Percentiles rank a stretch among this genome's conserved stretches.
Evolutionary conservation across 2,888 invertebrate species (phyloP).

Genomic region (Cancer borealis): DNA sequence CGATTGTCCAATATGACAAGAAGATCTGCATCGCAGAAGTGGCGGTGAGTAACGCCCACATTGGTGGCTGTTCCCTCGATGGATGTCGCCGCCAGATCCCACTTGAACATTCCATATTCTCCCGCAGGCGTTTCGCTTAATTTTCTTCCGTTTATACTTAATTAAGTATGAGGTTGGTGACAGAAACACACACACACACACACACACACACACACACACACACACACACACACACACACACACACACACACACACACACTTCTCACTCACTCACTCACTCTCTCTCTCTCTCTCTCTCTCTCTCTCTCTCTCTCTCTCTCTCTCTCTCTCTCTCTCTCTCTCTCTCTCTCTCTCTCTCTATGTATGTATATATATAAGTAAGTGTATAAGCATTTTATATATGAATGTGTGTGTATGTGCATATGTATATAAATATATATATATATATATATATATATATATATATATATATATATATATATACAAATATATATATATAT

Average conservation of each 20-base stretch:
- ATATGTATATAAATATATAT: too few relatives aligned
- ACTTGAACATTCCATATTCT: not conserved
- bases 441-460: too few relatives aligned
- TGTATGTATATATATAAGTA: too few relatives aligned
- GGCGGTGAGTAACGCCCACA: not conserved
- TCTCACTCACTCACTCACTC: too few relatives aligned
- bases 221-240: not conserved
- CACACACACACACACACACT: not conserved
- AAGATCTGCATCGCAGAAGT: slow-evolving; percentile 54
- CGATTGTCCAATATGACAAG: slow-evolving; percentile 61
- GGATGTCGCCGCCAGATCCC: not conserved
- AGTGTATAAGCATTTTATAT: too few relatives aligned
- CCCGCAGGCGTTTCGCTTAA: not conserved
- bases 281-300: too few relatives aligned
- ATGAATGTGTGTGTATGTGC: too few relatives aligned
- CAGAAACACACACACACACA: too few relatives aligned
- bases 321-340: not conserved
- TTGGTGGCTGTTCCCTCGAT: not conserved
- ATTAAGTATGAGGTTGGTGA: not conserved
- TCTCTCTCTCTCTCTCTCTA: not conserved
- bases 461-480: too few relatives aligned
- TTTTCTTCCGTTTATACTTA: not conserved
- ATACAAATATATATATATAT: too few relatives aligned
- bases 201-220: not conserved
- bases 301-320: too few relatives aligned